Evolutionary conservation across 2,797 vertebrate species (phyloP).

Genomic region (Amblyraja radiata): DNA sequence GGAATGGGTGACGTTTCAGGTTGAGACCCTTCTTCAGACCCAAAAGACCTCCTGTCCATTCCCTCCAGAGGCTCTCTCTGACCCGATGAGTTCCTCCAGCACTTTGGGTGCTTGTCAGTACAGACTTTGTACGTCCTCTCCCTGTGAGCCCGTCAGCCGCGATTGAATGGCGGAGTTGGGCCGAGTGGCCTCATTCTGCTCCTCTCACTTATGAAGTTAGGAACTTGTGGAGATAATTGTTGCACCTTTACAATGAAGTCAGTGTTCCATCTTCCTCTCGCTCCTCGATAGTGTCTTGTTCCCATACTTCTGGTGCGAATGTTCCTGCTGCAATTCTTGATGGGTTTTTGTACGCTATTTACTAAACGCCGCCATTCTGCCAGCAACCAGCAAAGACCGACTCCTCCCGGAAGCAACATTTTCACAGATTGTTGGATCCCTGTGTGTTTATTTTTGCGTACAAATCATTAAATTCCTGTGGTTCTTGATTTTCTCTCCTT

Average conservation of each 20-base stretch:
- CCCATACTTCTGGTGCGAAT: neutral
- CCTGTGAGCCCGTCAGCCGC: no score
- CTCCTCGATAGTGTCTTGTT: neutral
- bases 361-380: neutral
- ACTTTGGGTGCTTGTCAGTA: no score
- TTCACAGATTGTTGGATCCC: neutral
- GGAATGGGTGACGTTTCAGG: no score
- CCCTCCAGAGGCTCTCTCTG: no score
- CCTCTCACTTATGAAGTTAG: no score
- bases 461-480: slow-evolving; percentile 16
- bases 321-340: slow-evolving; percentile 21
- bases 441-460: slow-evolving; percentile 16
- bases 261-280: neutral
- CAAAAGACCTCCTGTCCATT: no score
- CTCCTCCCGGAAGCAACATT: neutral
- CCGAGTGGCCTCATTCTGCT: no score
- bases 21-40: no score
- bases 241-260: neutral
- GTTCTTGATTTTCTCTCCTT: slow-evolving; percentile 12
- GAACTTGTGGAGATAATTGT: neutral
- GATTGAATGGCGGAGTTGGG: no score
- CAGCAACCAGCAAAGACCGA: neutral
- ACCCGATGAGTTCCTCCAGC: no score
- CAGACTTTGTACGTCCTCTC: no score
- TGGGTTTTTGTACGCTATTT: neutral